Base-by-base conservation (phyloP, 1,140 invertebrate species). In the Muscidifurax raptorellus region DNA sequence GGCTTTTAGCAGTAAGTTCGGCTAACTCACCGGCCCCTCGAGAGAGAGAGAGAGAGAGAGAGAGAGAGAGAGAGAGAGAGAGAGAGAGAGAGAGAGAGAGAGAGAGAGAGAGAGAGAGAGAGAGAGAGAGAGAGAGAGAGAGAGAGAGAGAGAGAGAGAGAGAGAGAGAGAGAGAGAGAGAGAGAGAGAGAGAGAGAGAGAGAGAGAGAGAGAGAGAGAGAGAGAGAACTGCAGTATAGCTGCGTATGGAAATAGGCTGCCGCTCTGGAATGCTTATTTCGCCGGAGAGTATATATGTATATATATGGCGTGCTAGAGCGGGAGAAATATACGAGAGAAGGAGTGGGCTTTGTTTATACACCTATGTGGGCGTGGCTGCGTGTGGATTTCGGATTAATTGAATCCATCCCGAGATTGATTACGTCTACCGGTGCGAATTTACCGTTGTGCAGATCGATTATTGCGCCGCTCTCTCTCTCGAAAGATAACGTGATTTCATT, bases 1-100 rank as follows among this genome's bases (percentile, higher is more conserved):
- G 87, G 87, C 89, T 90, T 88, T 88, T 89, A 89, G 87, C 84
- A 86, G 82, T 80, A 86, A 90, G 86, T 89, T 86, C 75, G 79
- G 36, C 66, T 80, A 76, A 76, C 78, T 85, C 52, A 27, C 36
- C 67, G 44, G 66, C 67, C 52, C 15, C 52, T 36, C 30, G 64
- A 27, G 47, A 47, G 2, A 59, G 15, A 2, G 32, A 32, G 32
- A 36, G 36, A 36, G 36, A 10, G 36, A 40, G 64, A 18, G 47
- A 47, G 44, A 59, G 64, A 27, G 47, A 47, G 2, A 59, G 15
- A 2, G 32, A 32, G 32, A 36, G 36, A n/a, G 64, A 27, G 47
- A 47, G 2, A 59, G 15, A 2, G 32, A 32, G 32, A 36, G 36
- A n/a, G 64, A 27, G 47, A 47, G 2, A 59, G 15, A 2, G 32